Conservation (phyloP, 2,113 vertebrate genomes). For the Cettia cetti region DNA sequence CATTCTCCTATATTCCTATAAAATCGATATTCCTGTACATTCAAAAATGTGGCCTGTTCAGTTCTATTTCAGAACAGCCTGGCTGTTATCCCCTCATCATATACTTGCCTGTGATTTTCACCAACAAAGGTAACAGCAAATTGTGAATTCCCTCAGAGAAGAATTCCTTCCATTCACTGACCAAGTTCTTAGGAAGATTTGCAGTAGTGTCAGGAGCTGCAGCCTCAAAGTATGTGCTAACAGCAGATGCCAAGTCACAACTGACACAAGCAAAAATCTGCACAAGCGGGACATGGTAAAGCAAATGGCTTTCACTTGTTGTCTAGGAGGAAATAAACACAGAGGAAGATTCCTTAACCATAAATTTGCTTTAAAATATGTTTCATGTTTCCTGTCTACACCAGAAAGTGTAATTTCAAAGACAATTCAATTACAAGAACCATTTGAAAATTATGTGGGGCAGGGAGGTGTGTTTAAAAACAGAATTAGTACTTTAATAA, state of each 20-base stretch:
- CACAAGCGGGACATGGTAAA: conserved; percentile 82
- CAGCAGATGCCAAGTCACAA: conserved; percentile 79
- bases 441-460: neutral
- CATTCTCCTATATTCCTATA: neutral
- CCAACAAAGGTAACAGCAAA: conserved; percentile 86
- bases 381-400: neutral
- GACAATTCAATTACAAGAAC: neutral
- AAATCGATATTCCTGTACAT: neutral
- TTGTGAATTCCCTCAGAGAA: conserved; percentile 90
- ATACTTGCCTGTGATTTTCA: conserved; percentile 84
- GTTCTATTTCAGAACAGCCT: neutral
- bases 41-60: neutral
- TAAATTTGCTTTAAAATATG: neutral
- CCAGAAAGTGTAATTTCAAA: neutral
- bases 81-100: neutral
- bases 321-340: conserved; percentile 71
- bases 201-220: conserved; percentile 60
- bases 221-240: conserved; percentile 83
- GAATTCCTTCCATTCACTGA: conserved; percentile 91
- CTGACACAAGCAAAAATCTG: conserved; percentile 89
- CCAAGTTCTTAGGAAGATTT: conserved; percentile 81
- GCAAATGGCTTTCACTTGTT: conserved; percentile 76
- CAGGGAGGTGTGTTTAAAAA: neutral
- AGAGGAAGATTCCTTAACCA: neutral
- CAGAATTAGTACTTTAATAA: neutral